phyloP scores from a whole-genome alignment of 2,797 vertebrate genomes.

The Rhinatrema bivittatum region DNA sequence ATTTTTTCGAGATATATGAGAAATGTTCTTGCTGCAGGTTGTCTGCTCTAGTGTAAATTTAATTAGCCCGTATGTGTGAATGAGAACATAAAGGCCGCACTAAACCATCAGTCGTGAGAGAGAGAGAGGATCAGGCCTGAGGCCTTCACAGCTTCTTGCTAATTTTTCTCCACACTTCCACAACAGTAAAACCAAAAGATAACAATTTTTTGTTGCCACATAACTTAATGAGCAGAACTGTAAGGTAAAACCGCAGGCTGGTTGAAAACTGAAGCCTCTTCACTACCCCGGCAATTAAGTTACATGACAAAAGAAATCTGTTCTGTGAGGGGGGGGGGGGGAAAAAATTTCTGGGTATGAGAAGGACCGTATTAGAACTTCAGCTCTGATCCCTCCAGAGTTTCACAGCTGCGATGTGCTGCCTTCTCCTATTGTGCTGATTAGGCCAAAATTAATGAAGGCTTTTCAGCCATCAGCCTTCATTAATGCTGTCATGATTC shows the following conservation, averaged over 20 bases:
- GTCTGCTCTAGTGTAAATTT: constrained; percentile 6
- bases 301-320: constrained; percentile 61
- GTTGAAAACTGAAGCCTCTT: constrained; percentile 27
- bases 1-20: neutral
- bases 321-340: no score
- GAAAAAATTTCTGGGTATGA: constrained; percentile 54
- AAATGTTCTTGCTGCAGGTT: neutral
- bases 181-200: neutral
- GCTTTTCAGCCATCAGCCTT: constrained; percentile 70
- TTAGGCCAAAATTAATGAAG: constrained; percentile 66
- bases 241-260: constrained; percentile 22
- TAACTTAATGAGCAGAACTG: constrained; percentile 41
- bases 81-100: neutral
- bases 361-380: constrained; percentile 56
- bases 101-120: neutral
- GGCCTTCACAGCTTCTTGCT: neutral
- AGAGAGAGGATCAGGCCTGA: fast-evolving
- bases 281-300: constrained; percentile 58
- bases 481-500: constrained; percentile 60
- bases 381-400: constrained; percentile 57
- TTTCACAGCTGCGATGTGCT: constrained; percentile 74
- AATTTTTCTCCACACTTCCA: neutral
- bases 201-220: constrained; percentile 1
- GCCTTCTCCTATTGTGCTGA: constrained; percentile 63
- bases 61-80: constrained; percentile 4